Base-by-base conservation (phyloP, 2,113 vertebrate genomes). In the Calidris pugnax region DNA sequence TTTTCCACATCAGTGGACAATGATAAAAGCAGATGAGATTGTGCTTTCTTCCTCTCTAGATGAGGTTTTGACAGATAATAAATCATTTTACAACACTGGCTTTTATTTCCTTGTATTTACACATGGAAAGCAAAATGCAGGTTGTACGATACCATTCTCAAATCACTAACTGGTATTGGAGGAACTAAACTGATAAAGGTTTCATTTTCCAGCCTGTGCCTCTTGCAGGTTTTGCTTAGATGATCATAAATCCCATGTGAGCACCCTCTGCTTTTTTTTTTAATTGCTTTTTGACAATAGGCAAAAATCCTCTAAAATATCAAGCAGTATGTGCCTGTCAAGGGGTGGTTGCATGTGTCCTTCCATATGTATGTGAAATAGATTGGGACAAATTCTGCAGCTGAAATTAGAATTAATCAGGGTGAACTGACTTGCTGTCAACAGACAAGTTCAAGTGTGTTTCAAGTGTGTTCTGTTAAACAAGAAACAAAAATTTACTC, bases 1-100 rank as follows among this genome's bases (percentile, higher is more conserved):
- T 95, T 97, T 96, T 96, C 85, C 77, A 93, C 92, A 64, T 59
- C 85, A 88, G 55, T 77, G 77, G 50, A 76, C 64, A 94, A 87
- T 48, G 57, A 96, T 74, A 94, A 95, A 96, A 92, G 77, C 50
- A 79, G 75, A 87, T 59, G 62, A 55, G 73, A 59, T 30, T 59
- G 74, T 72, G 51, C 16, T 89, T 86, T 88, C 76, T 75, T 69
- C 56, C 45, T 56, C 57, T 96, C 62, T 81, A 51, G 23, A 35
- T 88, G 69, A 76, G 41, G 62, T 85, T 85, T 68, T 91, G 78
- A 76, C 77, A 93, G 81, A 73, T 83, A 91, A 95, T 85, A 96
- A 94, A 93, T 96, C 33, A 94, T 79, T 90, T 92, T 60, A 92
- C 81, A 64, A 63, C 79, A 69, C 24, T 10, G 26, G 30, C 66